These are phyloP conservation scores for Thamnophis elegans DNA, from an alignment of 2,797 vertebrate species.

Conservation along the genomic window DNA sequence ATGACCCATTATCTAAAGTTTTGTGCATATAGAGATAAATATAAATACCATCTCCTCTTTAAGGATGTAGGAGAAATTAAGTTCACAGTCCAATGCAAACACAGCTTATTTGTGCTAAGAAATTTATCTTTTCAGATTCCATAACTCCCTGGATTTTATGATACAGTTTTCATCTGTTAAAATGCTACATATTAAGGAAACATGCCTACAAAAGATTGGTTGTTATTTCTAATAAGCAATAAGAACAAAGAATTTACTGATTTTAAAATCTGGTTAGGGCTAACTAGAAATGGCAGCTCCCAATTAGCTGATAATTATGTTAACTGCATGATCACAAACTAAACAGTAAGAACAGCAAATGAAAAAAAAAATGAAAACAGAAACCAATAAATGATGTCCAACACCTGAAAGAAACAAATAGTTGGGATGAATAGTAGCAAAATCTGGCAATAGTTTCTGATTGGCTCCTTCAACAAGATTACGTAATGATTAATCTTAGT, in stretches of 20 bases:
- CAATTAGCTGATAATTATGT: not conserved
- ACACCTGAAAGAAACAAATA: not conserved
- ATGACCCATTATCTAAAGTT: conserved; percentile 19
- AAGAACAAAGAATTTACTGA: not conserved
- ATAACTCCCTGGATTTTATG: not conserved
- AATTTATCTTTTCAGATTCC: not conserved
- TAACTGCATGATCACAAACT: not conserved
- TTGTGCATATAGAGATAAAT: conserved; percentile 33
- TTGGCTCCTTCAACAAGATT: not conserved
- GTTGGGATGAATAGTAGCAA: not conserved
- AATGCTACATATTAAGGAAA: not conserved
- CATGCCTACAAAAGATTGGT: not conserved
- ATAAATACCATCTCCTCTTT: conserved; percentile 3
- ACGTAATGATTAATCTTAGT: not conserved
- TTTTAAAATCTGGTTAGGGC: not conserved
- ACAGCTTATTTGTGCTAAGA: not conserved
- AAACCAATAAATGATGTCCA: not conserved
- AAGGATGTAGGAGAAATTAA: not conserved
- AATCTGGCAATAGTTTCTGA: not conserved
- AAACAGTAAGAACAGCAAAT: not conserved
- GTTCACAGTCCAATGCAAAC: not conserved
- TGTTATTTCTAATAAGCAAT: not conserved
- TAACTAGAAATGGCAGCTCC: not conserved
- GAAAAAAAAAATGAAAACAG: not conserved
- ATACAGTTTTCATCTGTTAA: not conserved